A percentile compares a stretch with the other conserved stretches of the same genome.
These are phyloP conservation scores for Falco concolor DNA, from an alignment of 2,797 vertebrate species.

Conservation along the genomic window DNA sequence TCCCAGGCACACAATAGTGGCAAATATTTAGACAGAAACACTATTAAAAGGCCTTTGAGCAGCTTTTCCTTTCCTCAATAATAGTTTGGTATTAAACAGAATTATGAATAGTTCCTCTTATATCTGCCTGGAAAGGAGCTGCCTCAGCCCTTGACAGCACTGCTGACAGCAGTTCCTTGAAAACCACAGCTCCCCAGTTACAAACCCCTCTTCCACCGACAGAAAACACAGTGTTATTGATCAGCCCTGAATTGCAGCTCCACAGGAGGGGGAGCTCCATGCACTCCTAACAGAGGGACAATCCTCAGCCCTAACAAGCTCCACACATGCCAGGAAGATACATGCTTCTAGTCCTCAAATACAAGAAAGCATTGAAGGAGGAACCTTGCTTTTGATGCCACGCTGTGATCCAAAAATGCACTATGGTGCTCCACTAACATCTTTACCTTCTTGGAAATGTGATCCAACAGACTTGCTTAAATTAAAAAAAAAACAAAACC, in stretches of 20 bases:
- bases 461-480: not conserved
- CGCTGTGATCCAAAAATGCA: not conserved
- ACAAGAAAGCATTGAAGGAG: not conserved
- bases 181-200: constrained; percentile 1
- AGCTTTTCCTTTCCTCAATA: constrained; percentile 61
- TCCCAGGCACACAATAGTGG: constrained; percentile 42
- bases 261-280: constrained; percentile 11
- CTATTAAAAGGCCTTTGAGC: constrained; percentile 63
- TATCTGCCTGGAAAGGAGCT: constrained; percentile 37
- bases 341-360: not conserved
- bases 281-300: not conserved
- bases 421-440: not conserved
- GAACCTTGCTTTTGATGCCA: not conserved
- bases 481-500: not conserved
- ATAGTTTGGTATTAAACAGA: constrained; percentile 57
- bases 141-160: constrained; percentile 23
- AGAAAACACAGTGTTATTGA: not conserved
- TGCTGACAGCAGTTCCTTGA: constrained; percentile 43
- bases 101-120: constrained; percentile 66
- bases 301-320: not conserved
- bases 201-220: not conserved
- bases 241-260: not conserved
- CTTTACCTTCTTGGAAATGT: constrained; percentile 31
- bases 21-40: constrained; percentile 74
- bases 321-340: not conserved